These are phyloP conservation scores for Liparis tanakae DNA, from an alignment of 2,797 vertebrate species.

Conservation along the genomic window DNA sequence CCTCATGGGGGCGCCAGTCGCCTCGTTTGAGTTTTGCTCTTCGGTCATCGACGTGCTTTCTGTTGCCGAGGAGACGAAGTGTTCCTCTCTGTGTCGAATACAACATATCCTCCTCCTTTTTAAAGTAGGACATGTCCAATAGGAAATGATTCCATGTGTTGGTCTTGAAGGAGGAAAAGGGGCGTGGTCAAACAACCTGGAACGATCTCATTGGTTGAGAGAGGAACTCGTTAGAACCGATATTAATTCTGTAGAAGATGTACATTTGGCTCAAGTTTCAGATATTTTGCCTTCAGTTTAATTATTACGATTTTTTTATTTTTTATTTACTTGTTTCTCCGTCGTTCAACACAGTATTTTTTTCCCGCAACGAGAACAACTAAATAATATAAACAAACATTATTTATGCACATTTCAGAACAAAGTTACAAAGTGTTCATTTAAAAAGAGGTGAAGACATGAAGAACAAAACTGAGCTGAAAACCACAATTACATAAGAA, in stretches of 20 bases:
- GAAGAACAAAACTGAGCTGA: not conserved
- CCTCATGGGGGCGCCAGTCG: too few relatives aligned
- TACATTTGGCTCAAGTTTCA: not conserved
- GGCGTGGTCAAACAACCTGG: not conserved
- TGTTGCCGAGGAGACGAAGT: too few relatives aligned
- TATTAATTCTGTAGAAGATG: not conserved
- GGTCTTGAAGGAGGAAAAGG: slow-evolving; percentile 1
- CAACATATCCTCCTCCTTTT: not conserved
- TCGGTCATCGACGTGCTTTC: slow-evolving; percentile 12
- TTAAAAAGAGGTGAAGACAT: not conserved
- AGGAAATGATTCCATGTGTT: not conserved
- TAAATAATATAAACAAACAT: not conserved
- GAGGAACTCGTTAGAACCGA: not conserved
- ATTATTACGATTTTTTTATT: too few relatives aligned
- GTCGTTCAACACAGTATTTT: not conserved
- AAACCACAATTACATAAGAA: not conserved
- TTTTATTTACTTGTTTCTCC: not conserved
- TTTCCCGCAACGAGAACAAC: not conserved
- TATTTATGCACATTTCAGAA: not conserved
- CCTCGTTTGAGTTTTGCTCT: not conserved
- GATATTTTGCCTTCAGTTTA: not conserved
- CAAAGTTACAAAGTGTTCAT: not conserved
- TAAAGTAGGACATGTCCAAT: slow-evolving; percentile 3
- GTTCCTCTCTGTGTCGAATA: too few relatives aligned
- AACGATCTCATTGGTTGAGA: slow-evolving; percentile 13